Evolutionary conservation across 2,113 vertebrate genomes (phyloP).

Genomic region (Dolichotis patagonum): DNA sequence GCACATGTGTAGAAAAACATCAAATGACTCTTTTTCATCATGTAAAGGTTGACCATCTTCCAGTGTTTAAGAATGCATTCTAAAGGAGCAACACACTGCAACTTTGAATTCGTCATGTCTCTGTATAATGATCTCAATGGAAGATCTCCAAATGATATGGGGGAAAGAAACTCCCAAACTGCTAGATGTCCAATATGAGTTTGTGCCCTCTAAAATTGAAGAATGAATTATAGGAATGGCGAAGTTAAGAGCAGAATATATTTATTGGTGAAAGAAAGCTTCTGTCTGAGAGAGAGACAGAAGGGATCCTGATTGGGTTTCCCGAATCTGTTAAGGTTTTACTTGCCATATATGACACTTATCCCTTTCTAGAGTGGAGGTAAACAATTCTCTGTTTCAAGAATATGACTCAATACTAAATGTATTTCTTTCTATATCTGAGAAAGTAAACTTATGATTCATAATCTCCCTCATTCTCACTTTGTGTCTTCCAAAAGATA

Average conservation of each 20-base stretch:
- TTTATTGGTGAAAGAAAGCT: neutral
- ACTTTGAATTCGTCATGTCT: neutral
- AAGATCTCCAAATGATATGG: neutral
- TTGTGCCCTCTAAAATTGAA: neutral
- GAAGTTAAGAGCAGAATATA: neutral
- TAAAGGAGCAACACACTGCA: neutral
- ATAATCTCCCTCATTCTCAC: neutral
- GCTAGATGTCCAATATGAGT: neutral
- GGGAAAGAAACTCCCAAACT: neutral
- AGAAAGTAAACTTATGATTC: neutral
- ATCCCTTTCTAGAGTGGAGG: neutral
- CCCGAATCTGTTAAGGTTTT: neutral
- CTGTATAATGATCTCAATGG: neutral
- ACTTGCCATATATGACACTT: constrained; percentile 12
- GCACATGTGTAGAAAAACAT: neutral
- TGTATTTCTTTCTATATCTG: constrained; percentile 1
- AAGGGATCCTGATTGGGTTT: neutral
- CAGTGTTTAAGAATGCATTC: neutral
- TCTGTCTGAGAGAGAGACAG: neutral
- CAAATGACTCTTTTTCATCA: neutral
- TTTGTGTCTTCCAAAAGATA: neutral
- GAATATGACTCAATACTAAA: neutral
- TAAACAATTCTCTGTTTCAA: neutral
- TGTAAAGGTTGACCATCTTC: neutral
- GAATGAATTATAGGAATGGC: neutral